Evolutionary conservation across 2,888 invertebrate species (phyloP), one percentile per base, ranked within the genome.

Genomic region (Amphipyra tragopoginis): DNA sequence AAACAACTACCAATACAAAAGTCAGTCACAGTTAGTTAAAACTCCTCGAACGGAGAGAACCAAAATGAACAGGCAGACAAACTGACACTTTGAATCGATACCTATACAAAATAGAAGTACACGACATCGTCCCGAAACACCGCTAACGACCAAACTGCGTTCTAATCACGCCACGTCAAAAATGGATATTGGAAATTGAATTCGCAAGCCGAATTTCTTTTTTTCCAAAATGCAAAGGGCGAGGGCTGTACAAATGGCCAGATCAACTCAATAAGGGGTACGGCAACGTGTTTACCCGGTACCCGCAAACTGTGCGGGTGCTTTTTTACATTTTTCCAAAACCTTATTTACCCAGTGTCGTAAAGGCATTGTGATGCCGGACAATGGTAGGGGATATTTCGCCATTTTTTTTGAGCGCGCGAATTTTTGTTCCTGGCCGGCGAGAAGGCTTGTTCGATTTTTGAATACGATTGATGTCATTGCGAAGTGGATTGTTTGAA

Each of bases 151-250:
- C 88, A 90, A 93, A 91, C 93, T 92, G 93, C 88, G 93, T 93
- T 93, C 93, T 94, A 94, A 94, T 94, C 94, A 94, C 87, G 91
- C 86, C 88, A 90, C 90, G 94, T 94, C 94, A 94, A 92, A 94
- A 94, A 91, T 94, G 93, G 92, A 94, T 94, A 94, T 93, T 89
- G 92, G 83, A 93, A 94, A 94, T 94, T 93, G 92, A 93, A 94
- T 93, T 90, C 89, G 85, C 84, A 85, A 86, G 85, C 87, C 50
- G 80, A 79, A 66, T 86, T 89, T 87, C 86, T 90, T 90, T 91
- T 89, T 91, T 91, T 59, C 88, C 80, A 75, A 75, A 83, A 86
- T 81, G 79, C 85, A 90, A 92, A 91, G 90, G 92, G 91, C 88
- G 88, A 88, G 90, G 90, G 92, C 85, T 87, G 88, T 89, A 88